Evolutionary conservation across 1,140 invertebrate species (phyloP), one percentile per base, ranked within the genome.

Genomic region (Ceratitis capitata): DNA sequence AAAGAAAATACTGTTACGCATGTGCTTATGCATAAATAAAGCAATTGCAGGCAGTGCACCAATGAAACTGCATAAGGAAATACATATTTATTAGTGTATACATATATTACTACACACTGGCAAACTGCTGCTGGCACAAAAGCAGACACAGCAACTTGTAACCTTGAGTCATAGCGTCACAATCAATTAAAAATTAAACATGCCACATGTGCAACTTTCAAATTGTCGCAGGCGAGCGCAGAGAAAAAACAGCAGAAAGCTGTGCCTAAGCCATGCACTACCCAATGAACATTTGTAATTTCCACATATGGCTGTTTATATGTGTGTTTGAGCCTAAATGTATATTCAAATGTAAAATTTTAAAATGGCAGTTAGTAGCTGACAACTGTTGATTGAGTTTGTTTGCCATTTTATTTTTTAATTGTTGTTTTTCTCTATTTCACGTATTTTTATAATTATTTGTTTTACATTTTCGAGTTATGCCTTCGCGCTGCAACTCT

Each of bases 131-230:
- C 26, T 69, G 32, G 29, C 32, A 69, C 64, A 39, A 35, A 9
- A 23, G 35, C 10, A 26, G 19, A 7, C 69, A 19, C 19, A 47
- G 39, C 69, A 19, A 69, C 16, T 45, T 78, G 69, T 32, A 78
- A 78, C 69, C 69, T 78, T 78, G 69, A 78, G 35, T 78, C 69
- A 78, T 78, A 78, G 69, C 69, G 69, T 78, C 69, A 78, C 69
- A 78, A 78, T 78, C 69, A 78, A 78, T 78, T 78, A 78, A 78
- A 78, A 78, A 78, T 78, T 78, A 78, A 78, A 78, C 69, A 78
- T 78, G 69, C 69, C 69, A 78, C 69, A 78, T 78, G 69, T 78
- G 69, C 69, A 78, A 78, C 69, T 78, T 78, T 78, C 69, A 78
- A 78, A 78, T 78, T 78, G 69, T 78, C 35, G 39, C 69, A 78